Evolutionary conservation across 2,113 vertebrate genomes (phyloP).

Genomic region (Rhodinocichla rosea): DNA sequence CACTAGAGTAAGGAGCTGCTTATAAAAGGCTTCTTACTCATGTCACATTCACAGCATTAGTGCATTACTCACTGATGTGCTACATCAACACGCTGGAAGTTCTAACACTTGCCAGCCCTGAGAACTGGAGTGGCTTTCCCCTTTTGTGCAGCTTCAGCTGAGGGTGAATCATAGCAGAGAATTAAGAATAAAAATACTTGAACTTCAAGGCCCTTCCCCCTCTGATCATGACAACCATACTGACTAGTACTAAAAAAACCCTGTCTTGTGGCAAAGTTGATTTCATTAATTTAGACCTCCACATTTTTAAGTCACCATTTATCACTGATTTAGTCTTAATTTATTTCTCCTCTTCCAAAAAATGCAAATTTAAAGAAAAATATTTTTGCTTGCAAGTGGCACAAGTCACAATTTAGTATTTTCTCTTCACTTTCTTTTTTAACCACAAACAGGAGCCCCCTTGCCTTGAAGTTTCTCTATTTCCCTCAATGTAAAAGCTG

Average conservation of each 20-base stretch:
- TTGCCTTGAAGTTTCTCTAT: background rate
- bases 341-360: background rate
- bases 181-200: background rate
- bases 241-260: background rate
- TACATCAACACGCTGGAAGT: background rate
- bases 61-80: background rate
- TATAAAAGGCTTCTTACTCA: background rate
- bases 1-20: background rate
- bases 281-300: background rate
- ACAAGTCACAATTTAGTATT: background rate
- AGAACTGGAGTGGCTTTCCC: background rate
- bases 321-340: background rate
- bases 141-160: background rate
- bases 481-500: background rate
- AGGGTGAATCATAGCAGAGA: background rate
- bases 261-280: background rate
- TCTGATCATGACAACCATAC: background rate
- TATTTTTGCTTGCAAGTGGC: background rate
- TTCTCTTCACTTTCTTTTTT: background rate
- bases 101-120: background rate
- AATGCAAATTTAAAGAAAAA: background rate
- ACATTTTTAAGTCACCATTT: background rate
- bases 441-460: background rate
- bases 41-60: slow-evolving; percentile 7
- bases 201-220: background rate